phyloP scores from a whole-genome alignment of 2,888 invertebrate species.

The Chymomyza fuscimana region DNA sequence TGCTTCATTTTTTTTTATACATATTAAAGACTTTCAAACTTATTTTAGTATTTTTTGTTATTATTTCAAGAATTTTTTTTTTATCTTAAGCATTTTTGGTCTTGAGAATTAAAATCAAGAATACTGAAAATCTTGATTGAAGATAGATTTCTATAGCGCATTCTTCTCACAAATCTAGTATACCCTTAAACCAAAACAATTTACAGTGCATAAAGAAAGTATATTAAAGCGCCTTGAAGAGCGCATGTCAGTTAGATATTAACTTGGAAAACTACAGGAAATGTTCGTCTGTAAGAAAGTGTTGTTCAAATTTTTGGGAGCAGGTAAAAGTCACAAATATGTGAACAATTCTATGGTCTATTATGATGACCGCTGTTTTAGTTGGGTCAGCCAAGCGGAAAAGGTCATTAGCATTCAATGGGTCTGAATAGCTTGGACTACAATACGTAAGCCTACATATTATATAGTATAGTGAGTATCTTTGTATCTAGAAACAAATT shows the following conservation, averaged over 20 bases:
- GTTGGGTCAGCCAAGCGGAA: conserved; percentile 8
- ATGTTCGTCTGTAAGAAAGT: conserved; percentile 45
- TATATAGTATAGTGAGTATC: too few species aligned
- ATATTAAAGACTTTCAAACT: too few species aligned
- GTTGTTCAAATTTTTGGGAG: conserved; percentile 31
- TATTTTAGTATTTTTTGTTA: too few species aligned
- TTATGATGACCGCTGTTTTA: neutral
- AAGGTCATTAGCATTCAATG: conserved; percentile 41
- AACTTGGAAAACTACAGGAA: neutral
- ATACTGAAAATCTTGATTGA: too few species aligned
- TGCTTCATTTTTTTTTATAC: too few species aligned
- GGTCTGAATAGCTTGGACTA: conserved; percentile 7
- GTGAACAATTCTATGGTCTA: neutral
- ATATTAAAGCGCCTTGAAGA: neutral
- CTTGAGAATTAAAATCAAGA: too few species aligned
- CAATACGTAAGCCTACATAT: conserved; percentile 24
- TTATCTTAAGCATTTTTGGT: too few species aligned
- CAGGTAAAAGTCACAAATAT: conserved; percentile 37
- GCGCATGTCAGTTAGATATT: neutral
- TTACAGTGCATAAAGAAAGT: neutral
- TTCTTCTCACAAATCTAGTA: too few species aligned
- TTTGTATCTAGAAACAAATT: conserved; percentile 46
- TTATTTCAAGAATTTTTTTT: too few species aligned
- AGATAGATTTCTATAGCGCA: too few species aligned
- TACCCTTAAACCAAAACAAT: too few species aligned